A percentile compares a stretch with the other conserved stretches of the same genome.
phyloP scores from a whole-genome alignment of 2,113 vertebrate species.

The Taurulus bubalis region DNA sequence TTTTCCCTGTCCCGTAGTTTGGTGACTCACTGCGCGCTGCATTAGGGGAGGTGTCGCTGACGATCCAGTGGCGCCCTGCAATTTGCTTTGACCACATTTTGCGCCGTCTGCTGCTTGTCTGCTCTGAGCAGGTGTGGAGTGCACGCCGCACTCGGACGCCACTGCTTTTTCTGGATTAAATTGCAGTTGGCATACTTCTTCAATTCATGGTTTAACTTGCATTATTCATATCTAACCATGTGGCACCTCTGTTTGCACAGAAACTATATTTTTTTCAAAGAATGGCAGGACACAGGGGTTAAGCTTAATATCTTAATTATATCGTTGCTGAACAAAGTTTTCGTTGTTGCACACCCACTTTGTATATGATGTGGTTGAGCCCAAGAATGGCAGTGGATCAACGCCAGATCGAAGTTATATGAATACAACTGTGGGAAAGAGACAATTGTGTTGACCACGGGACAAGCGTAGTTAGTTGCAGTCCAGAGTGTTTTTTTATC shows the following conservation, averaged over 20 bases:
- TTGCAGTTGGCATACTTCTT: not conserved
- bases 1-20: conserved; percentile 47
- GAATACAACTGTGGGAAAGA: not conserved
- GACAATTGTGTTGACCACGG: too few relatives aligned
- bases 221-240: not conserved
- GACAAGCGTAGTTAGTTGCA: not conserved
- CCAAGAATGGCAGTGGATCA: too few relatives aligned
- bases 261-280: not conserved
- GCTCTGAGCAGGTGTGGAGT: conserved; percentile 10
- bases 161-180: not conserved
- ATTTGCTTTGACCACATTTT: conserved; percentile 45
- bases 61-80: conserved; percentile 6
- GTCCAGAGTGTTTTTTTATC: conserved; percentile 21
- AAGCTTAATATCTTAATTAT: not conserved
- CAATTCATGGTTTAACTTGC: not conserved
- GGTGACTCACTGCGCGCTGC: conserved; percentile 36
- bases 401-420: not conserved
- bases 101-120: conserved; percentile 29
- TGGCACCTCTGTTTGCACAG: not conserved
- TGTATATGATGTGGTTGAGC: not conserved
- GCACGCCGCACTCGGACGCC: not conserved
- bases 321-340: not conserved
- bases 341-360: not conserved
- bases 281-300: not conserved
- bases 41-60: conserved; percentile 36